Evolutionary conservation across 2,797 vertebrate species (phyloP), one percentile per base, ranked within the genome.

Genomic region (Ctenosaura bakeri): DNA sequence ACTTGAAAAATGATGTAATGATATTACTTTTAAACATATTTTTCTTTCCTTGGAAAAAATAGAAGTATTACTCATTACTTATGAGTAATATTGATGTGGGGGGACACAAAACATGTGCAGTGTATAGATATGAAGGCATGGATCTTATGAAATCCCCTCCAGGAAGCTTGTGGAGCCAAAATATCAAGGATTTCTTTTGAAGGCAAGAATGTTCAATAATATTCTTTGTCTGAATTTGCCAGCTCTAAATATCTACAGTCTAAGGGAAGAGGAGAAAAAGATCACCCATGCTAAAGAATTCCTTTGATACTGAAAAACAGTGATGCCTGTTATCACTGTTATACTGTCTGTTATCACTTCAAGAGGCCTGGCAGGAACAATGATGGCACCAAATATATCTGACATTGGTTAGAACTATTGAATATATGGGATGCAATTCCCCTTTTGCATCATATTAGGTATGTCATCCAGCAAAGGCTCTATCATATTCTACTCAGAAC

Each of bases 71-170:
- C 35, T 73, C 88, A 54, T 66, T 91, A 71, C 86, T 92, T 83
- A 88, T 38, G 81, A 79, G 90, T 93, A 92, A 92, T 54, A 82
- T 59, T 83, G 85, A 35, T 89, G 64, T 92, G 81, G 13, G 35
- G 35, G n/a, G 5, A 38, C 90, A 89, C 87, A 92, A 86, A 90
- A 91, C 80, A 85, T 3, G 2, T 93, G 84, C 78, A 93, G 87
- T 79, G 35, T 73, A 94, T 82, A 95, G 92, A 95, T 90, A 90
- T 71, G 52, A 93, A 95, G 86, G 81, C 85, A 86, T 14, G 26
- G 89, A 83, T 94, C 91, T 90, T 88, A 64, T 79, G 88, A 94
- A 94, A 96, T 91, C 52, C 94, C 85, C 91, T 76, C 0, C 16
- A 42, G 94, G 64, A 93, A 93, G 90, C 42, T 89, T 82, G 69